Evolutionary conservation across 2,888 invertebrate species (phyloP).

Genomic region (Allygus modestus): DNA sequence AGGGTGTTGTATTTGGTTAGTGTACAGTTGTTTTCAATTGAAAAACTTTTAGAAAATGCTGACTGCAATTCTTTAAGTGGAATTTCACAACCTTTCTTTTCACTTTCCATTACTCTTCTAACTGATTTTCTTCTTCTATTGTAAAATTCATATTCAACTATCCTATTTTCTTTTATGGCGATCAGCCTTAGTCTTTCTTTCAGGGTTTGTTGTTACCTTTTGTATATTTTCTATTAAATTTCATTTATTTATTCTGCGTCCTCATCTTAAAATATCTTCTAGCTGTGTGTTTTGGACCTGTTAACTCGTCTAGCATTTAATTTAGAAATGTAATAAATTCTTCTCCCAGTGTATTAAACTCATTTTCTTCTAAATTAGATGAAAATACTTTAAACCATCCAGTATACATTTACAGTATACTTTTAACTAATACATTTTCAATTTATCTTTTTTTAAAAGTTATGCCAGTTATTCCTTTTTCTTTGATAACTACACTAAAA

Average conservation of each 20-base stretch:
- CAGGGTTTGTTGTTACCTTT: background rate
- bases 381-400: background rate
- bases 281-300: background rate
- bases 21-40: background rate
- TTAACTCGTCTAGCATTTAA: background rate
- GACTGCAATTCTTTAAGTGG: background rate
- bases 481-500: too few species aligned
- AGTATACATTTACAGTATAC: too few species aligned
- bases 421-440: too few species aligned
- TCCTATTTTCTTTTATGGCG: background rate
- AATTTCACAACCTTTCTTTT: background rate
- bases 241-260: background rate
- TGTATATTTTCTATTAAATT: conserved; percentile 1
- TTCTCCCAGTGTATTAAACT: background rate
- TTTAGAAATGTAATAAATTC: background rate
- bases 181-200: background rate
- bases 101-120: background rate
- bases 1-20: background rate
- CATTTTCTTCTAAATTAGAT: background rate
- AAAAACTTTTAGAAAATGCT: background rate
- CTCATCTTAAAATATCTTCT: conserved; percentile 12
- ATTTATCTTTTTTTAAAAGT: too few species aligned
- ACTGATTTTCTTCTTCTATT: conserved; percentile 17
- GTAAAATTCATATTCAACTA: background rate
- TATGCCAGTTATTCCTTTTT: too few species aligned